Evolutionary conservation across 2,113 vertebrate genomes (phyloP).

Genomic region (Gymnorhina tibicen): DNA sequence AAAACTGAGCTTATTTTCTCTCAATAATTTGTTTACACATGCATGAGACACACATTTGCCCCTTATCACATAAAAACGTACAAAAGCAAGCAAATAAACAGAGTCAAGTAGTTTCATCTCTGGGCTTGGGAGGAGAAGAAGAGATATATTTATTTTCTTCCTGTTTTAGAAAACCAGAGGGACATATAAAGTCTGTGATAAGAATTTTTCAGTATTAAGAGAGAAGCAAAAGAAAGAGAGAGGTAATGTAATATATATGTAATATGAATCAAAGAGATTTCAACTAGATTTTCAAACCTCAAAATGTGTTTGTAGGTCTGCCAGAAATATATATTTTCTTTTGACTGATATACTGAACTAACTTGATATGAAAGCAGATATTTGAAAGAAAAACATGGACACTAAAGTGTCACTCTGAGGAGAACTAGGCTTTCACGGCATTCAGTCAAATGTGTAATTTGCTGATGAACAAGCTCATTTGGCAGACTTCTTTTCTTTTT

Average conservation of each 20-base stretch:
- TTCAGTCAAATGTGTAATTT: background rate
- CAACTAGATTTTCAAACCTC: background rate
- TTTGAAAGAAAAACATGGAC: background rate
- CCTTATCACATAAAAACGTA: background rate
- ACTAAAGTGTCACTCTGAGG: background rate
- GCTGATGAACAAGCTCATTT: background rate
- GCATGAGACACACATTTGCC: background rate
- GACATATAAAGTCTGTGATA: background rate
- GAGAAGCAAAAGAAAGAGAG: background rate
- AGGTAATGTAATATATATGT: background rate
- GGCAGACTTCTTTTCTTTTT: background rate
- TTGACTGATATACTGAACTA: background rate
- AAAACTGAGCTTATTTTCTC: slow-evolving; percentile 31
- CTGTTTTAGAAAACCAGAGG: background rate
- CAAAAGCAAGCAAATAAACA: slow-evolving; percentile 5
- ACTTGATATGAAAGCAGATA: background rate
- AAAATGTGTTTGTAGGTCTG: background rate
- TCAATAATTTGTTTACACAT: slow-evolving; percentile 38
- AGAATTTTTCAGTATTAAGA: background rate
- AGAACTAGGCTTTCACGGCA: background rate
- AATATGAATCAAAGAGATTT: background rate
- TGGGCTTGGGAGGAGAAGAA: background rate
- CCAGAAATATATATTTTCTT: background rate
- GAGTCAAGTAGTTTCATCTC: slow-evolving; percentile 15
- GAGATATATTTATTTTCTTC: background rate